Evolutionary conservation across 2,797 vertebrate species (phyloP).

Genomic region (Eremophila alpestris): DNA sequence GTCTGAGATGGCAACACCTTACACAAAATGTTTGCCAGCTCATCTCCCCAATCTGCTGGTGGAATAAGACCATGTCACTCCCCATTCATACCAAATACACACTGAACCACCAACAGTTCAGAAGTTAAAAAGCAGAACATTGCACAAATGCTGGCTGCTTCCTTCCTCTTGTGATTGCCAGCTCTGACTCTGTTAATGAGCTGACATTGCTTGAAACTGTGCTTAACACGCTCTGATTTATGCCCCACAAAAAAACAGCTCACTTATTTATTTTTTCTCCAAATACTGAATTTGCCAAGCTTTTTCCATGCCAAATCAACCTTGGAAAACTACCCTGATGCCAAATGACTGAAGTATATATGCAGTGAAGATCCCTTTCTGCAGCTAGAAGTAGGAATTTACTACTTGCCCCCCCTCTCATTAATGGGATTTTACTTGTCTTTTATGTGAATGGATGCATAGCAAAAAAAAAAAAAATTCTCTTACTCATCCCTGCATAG

Average conservation of each 20-base stretch:
- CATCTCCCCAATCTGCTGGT: background rate
- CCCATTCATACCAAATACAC: background rate
- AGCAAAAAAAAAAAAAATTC: background rate
- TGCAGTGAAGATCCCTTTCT: background rate
- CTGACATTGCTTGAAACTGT: background rate
- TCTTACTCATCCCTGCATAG: background rate
- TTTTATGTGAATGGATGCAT: background rate
- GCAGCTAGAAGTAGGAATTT: background rate
- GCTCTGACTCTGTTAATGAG: background rate
- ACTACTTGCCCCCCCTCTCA: background rate
- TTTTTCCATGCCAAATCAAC: background rate
- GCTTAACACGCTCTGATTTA: background rate
- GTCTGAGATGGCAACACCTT: background rate
- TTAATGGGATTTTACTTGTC: background rate
- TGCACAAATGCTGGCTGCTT: background rate
- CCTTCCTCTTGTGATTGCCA: background rate
- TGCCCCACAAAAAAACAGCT: background rate
- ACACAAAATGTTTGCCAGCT: background rate
- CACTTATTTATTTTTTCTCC: background rate
- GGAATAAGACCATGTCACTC: background rate
- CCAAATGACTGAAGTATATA: background rate
- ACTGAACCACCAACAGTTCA: background rate
- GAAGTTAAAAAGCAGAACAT: background rate
- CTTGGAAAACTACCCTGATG: background rate
- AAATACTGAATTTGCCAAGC: background rate